Base-by-base conservation (phyloP, 2,797 vertebrate species). In the Mormyrus hasselquistii region DNA sequence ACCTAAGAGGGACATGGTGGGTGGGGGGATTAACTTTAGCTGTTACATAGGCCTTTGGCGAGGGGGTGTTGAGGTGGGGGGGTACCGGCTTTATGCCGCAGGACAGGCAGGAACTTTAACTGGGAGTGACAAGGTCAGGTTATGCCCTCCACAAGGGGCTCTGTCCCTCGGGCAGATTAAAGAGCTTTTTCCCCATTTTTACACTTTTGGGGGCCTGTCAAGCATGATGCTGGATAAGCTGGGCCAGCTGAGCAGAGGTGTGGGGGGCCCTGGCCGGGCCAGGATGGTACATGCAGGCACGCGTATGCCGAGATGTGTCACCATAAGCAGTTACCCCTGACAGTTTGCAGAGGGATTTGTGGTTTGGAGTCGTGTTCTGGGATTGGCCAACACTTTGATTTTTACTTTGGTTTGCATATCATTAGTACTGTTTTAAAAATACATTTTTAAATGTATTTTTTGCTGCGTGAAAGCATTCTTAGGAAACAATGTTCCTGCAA, bases 121-220 rank as follows among this genome's bases (percentile, higher is more conserved):
- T 97, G 95, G 92, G 96, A 97, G 96, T 98, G 98, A 99, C 98
- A 98, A 97, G 98, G 97, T 98, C 97, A 98, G 96, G 94, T 96
- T 95, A 92, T 96, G 96, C 96, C 96, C 94, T 95, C 93, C 95
- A 95, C 94, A 95, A 95, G 96, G 94, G 95, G 94, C 96, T 98
- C 98, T 98, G 97, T 98, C 97, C 97, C 95, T 95, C 95, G 96
- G 97, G 96, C 97, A 97, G 97, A 97, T 98, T 97, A 98, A 97
- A 97, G 95, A 96, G 96, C 96, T 96, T 96, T 96, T 96, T 96
- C 96, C 95, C 96, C 96, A 96, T 97, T 98, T 97, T 97, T 97
- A 96, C 97, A 98, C 97, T 98, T 98, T 97, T 96, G 96, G 96
- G 34, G 97, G 97, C 96, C 96, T 97, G 97, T 97, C 92, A 93